Evolutionary conservation across 1,140 invertebrate species (phyloP), one percentile per base, ranked within the genome.

Genomic region (Heliconius melpomene): DNA sequence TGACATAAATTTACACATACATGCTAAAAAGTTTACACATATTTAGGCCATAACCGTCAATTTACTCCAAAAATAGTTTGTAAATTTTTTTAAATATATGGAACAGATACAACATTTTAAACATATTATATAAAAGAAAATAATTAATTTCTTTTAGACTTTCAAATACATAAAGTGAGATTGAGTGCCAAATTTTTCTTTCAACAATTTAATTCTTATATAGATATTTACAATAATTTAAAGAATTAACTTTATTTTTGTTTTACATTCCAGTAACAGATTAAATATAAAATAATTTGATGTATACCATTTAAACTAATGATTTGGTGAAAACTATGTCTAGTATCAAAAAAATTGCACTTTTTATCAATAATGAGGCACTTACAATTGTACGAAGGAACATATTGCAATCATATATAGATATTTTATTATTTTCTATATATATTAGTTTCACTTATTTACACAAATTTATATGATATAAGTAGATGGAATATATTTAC

Each of bases 121-220:
- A 57, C 23, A 23, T 29, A 0, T 29, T 29, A 29, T 29, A 29
- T 29, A 29, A 29, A 29, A 29, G 29, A 20, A 52, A 52, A 52
- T 20, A 52, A 57, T 57, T 57, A 57, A 76, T 76, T 60, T 40
- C n/a, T 60, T 76, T 76, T 38, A 77, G 26, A 66, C 38, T 60
- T 66, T 66, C 54, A 60, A 23, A 66, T 26, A 66, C n/a, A 20
- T 38, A 46, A 72, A 79, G 78, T 79, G 78, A 79, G 74, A 75
- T 71, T 52, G 66, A 38, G 78, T 79, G 78, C 78, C 78, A 79
- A 79, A 79, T 60, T 79, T 52, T 72, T 29, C 11, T 66, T 66
- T 66, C 60, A 66, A 66, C 60, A 66, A 29, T 66, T 29, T 26
- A 66, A 66, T 66, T 66, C 13, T 23, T 66, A 66, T 66, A 60